These are phyloP conservation scores for Cheilosia scutellata DNA, from an alignment of 2,888 invertebrate species.

Conservation along the genomic window DNA sequence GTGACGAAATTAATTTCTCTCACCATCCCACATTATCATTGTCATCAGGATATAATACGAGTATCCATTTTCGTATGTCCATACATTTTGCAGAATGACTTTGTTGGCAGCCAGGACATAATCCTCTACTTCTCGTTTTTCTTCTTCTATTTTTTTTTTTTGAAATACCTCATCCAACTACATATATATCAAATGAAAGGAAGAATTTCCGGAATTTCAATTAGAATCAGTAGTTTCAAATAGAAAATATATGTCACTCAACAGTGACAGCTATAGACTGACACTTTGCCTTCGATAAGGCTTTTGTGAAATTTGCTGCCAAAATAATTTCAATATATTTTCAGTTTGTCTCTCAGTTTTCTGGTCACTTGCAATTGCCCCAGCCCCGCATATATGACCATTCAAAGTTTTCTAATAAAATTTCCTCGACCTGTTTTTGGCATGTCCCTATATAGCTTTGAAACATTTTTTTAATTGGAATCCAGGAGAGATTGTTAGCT, in stretches of 20 bases:
- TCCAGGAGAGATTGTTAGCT: conserved; percentile 38
- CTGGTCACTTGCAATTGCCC: conserved; percentile 52
- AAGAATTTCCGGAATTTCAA: conserved; percentile 74
- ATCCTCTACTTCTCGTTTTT: not conserved
- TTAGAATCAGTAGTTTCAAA: conserved; percentile 70
- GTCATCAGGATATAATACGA: not conserved
- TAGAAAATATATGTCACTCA: conserved; percentile 68
- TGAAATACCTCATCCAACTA: conserved; percentile 21
- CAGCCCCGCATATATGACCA: not conserved
- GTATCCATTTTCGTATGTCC: not conserved
- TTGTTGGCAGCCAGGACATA: not conserved
- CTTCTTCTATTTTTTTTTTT: not conserved
- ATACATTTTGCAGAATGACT: not conserved
- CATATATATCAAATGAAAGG: conserved; percentile 38
- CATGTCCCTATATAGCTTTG: conserved; percentile 38
- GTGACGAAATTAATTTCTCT: conserved; percentile 13
- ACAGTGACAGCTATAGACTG: conserved; percentile 59
- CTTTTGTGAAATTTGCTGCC: conserved; percentile 55
- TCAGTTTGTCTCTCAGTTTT: conserved; percentile 16
- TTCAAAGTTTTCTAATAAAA: conserved; percentile 68
- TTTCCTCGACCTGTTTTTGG: conserved; percentile 48
- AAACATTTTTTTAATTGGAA: conserved; percentile 64
- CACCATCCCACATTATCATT: not conserved
- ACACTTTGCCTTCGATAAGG: conserved; percentile 58
- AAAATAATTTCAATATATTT: conserved; percentile 71